Base-by-base conservation (phyloP, 2,888 invertebrate species). In the Macrophya alboannulata region DNA sequence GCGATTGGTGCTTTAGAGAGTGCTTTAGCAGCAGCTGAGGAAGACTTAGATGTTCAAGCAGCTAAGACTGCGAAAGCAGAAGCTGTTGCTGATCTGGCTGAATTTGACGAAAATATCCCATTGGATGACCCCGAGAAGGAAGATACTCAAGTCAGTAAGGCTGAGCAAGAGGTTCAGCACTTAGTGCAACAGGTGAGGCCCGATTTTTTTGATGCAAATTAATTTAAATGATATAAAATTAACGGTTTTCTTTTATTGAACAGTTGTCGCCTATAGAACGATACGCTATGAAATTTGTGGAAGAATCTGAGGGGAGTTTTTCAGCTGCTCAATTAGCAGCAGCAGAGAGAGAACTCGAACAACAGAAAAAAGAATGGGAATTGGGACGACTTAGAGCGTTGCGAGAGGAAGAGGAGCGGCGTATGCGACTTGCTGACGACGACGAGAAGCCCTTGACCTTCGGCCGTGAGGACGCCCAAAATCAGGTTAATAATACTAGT, bases 71-170 rank as follows among this genome's bases (percentile, higher is more conserved):
- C 98, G 4, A 97, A 97, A 90, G 98, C 98, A 5, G 99, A 99
- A 94, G 97, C 96, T 62, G 97, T 97, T 87, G 97, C 97, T 17
- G 98, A 98, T 94, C 95, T 99, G 88, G 98, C 98, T 0, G 99
- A 99, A 94, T 99, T 99, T 94, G 99, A 99, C 94, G 99, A 99
- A 94, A 97, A 96, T 90, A 97, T 98, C 94, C 98, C 99, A 74
- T 95, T 98, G 88, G 97, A 97, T 86, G 97, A 97, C 85, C 92
- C 92, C 86, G 94, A 94, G 1, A 92, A 91, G 40, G 95, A 94
- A 59, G 94, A 94, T 31, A 90, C 94, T 0, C 96, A 96, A 91
- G 94, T 97, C 87, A 97, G 96, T 91, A 96, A 96, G 92, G 97
- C 97, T 1, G 97, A 97, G 92, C 94, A 95, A 89, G 97, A 97